These are phyloP conservation scores for Eubasilissa splendida DNA, from an alignment of 2,888 invertebrate genomes.

Conservation along the genomic window DNA sequence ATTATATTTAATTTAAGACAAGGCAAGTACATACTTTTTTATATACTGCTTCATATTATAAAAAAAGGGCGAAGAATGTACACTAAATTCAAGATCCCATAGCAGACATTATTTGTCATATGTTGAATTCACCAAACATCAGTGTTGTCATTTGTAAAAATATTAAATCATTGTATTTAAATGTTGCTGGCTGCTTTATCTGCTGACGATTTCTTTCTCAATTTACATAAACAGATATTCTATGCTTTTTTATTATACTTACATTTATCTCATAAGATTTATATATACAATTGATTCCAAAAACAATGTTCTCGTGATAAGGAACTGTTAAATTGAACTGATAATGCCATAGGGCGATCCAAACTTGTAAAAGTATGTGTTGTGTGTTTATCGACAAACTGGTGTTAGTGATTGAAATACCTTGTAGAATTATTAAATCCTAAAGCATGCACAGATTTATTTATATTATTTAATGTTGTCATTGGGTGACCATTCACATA, in stretches of 20 bases:
- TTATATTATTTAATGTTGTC: not conserved
- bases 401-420: not conserved
- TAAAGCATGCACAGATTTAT: not conserved
- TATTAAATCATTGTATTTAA: not conserved
- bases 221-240: not conserved
- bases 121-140: not conserved
- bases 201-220: not conserved
- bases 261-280: not conserved
- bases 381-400: not conserved
- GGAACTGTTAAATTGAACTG: not conserved
- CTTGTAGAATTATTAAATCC: not conserved
- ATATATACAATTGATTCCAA: not conserved
- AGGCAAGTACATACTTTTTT: too few relatives aligned
- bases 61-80: not conserved
- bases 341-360: not conserved
- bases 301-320: constrained; percentile 11
- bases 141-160: not conserved
- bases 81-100: not conserved
- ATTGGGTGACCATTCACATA: not conserved
- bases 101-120: not conserved
- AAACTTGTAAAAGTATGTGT: not conserved
- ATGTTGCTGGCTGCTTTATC: not conserved
- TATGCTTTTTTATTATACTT: not conserved
- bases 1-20: too few relatives aligned
- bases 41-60: too few relatives aligned